Percentiles rank a stretch among this genome's conserved stretches.
Conservation (phyloP, 2,113 vertebrate species). For the Ammodytes dubius region DNA sequence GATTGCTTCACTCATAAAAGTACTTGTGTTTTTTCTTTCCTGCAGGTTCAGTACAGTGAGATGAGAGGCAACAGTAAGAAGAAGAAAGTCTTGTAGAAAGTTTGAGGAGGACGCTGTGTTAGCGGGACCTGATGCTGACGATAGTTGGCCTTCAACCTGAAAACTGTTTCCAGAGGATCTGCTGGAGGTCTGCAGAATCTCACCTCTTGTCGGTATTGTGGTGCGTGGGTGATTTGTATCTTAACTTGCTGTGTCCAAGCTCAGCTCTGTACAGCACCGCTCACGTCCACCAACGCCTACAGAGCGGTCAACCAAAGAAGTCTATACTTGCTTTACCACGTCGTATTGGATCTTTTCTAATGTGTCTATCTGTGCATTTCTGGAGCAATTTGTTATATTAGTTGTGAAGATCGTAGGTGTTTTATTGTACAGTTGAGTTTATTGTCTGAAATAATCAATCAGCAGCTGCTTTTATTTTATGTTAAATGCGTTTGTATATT, state of each 20-base stretch:
- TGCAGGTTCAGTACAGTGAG: slow-evolving; percentile 92
- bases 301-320: slow-evolving; percentile 45
- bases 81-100: slow-evolving; percentile 59
- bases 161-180: slow-evolving; percentile 9
- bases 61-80: slow-evolving; percentile 88
- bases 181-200: background rate
- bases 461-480: slow-evolving; percentile 55
- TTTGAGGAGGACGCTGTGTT: background rate
- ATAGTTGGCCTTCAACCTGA: background rate
- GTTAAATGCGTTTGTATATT: slow-evolving; percentile 33
- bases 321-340: slow-evolving; percentile 9
- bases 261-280: background rate
- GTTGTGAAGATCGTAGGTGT: slow-evolving; percentile 27
- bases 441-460: slow-evolving; percentile 12
- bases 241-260: background rate
- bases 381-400: background rate
- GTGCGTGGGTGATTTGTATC: background rate
- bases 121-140: slow-evolving; percentile 18
- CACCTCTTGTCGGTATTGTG: background rate
- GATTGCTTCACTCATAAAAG: background rate
- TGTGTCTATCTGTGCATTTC: slow-evolving; percentile 3
- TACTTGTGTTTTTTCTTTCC: slow-evolving; percentile 69
- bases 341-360: background rate
- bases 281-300: slow-evolving; percentile 6
- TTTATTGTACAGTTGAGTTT: slow-evolving; percentile 28